Evolutionary conservation across 2,797 vertebrate species (phyloP).

Genomic region (Myotis planiceps): DNA sequence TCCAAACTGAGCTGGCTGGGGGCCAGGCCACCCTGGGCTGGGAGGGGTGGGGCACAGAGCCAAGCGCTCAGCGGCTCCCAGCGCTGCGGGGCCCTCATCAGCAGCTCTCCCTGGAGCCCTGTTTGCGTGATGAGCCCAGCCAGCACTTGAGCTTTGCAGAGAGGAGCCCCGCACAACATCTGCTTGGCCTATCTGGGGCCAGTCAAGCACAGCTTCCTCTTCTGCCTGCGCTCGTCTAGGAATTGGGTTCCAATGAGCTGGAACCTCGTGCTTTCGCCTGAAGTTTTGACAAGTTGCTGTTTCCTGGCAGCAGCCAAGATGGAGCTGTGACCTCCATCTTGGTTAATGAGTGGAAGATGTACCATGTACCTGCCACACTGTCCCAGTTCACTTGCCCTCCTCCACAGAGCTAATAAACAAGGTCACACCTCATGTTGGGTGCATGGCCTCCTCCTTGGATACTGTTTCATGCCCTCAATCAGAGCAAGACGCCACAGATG

Average conservation of each 20-base stretch:
- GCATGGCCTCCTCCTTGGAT: neutral
- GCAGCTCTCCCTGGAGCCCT: slow-evolving; percentile 40
- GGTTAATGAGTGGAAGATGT: slow-evolving; percentile 31
- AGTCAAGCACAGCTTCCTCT: slow-evolving; percentile 73
- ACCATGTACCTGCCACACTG: neutral
- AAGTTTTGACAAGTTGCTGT: slow-evolving; percentile 64
- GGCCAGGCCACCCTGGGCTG: neutral
- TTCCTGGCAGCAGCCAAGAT: neutral
- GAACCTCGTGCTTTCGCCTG: slow-evolving; percentile 62
- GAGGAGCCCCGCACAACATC: slow-evolving; percentile 54
- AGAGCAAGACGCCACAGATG: neutral
- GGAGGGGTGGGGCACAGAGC: neutral
- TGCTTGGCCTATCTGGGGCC: slow-evolving; percentile 76
- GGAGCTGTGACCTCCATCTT: slow-evolving; percentile 55
- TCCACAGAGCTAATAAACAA: slow-evolving; percentile 22
- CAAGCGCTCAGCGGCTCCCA: neutral
- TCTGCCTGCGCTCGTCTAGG: slow-evolving; percentile 66
- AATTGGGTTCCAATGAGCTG: slow-evolving; percentile 76
- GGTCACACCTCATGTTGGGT: neutral
- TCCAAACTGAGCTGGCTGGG: slow-evolving; percentile 32
- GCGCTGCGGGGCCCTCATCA: slow-evolving; percentile 34
- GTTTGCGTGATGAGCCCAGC: slow-evolving; percentile 58
- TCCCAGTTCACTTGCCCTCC: neutral
- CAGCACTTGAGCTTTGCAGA: neutral
- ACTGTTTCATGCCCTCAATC: neutral